Conservation (phyloP, 2,797 vertebrate genomes). For the Trachops cirrhosus region DNA sequence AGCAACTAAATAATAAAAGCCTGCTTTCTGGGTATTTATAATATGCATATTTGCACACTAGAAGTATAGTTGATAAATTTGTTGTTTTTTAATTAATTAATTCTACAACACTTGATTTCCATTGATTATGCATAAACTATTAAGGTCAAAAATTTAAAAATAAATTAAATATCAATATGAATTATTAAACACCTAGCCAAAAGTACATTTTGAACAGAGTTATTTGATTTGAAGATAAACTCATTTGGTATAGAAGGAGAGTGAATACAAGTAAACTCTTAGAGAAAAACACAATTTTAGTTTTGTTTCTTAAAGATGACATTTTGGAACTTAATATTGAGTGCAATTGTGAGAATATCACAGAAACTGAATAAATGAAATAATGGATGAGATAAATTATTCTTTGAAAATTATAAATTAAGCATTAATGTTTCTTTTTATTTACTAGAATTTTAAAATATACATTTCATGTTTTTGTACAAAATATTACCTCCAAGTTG, state of each 20-base stretch:
- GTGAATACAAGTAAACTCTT: background rate
- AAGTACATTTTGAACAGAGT: background rate
- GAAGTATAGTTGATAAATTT: background rate
- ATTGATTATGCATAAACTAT: background rate
- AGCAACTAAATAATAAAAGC: background rate
- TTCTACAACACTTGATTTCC: background rate
- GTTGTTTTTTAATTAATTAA: background rate
- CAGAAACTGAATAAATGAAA: background rate
- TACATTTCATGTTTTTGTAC: background rate
- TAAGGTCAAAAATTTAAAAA: background rate
- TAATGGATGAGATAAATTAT: background rate
- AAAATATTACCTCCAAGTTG: background rate
- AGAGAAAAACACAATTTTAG: background rate
- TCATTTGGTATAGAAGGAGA: background rate
- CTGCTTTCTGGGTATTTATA: background rate
- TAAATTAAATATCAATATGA: background rate
- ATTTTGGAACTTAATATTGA: background rate
- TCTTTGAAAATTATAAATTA: background rate
- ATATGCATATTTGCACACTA: background rate
- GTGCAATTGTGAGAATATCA: background rate
- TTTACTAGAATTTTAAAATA: background rate
- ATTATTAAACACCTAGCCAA: background rate
- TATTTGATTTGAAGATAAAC: background rate
- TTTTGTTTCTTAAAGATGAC: background rate
- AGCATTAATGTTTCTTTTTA: background rate